Conservation (phyloP, 2,113 vertebrate genomes). For the Cinclus mexicanus region DNA sequence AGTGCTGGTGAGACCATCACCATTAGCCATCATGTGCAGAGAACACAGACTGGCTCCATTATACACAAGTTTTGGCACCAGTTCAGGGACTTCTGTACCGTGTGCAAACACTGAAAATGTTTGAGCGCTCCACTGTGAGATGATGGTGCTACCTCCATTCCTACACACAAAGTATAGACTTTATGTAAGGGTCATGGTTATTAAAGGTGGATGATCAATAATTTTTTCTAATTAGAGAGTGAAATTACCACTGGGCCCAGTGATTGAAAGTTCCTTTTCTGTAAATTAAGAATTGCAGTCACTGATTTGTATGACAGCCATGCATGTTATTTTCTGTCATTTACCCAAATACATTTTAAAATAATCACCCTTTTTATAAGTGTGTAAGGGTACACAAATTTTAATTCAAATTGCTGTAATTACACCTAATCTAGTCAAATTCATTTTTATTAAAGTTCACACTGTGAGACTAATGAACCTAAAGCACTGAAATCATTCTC, state of each 20-base stretch:
- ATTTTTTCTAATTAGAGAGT: not conserved
- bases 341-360: not conserved
- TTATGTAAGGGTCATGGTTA: not conserved
- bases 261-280: not conserved
- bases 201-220: not conserved
- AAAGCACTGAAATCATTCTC: conserved; percentile 34
- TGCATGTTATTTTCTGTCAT: not conserved
- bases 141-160: not conserved
- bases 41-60: not conserved
- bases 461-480: conserved; percentile 55
- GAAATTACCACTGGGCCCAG: not conserved
- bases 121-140: not conserved
- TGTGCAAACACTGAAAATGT: not conserved
- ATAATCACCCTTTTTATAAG: conserved; percentile 3
- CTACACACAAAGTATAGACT: not conserved
- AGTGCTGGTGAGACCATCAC: not conserved
- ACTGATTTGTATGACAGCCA: not conserved
- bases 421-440: conserved; percentile 32
- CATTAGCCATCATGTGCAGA: not conserved
- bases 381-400: not conserved
- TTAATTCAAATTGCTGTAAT: conserved; percentile 37
- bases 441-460: conserved; percentile 57
- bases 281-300: not conserved
- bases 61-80: not conserved
- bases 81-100: not conserved